Base-by-base conservation (phyloP, 2,113 vertebrate genomes). In the Calyptommatus sinebrachiatus region DNA sequence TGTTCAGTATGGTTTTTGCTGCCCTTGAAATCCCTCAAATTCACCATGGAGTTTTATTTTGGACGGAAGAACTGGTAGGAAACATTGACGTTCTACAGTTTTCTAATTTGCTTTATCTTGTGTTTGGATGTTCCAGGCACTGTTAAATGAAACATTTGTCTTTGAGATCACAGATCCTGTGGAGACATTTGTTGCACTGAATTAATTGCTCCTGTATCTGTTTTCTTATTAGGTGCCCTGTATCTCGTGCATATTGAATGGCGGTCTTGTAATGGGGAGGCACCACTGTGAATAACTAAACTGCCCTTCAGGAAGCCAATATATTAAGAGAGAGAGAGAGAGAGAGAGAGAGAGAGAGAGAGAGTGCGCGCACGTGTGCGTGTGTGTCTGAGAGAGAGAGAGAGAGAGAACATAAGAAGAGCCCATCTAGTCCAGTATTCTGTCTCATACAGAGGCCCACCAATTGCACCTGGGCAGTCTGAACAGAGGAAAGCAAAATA, bases 161-260 rank as follows among this genome's bases (percentile, higher is more conserved):
- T 28, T 24, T 74, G 63, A 71, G 48, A 29, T 81, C 71, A 28
- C 79, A 80, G 73, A 73, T 67, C 50, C 66, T 41, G 62, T 31
- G 18, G n/a, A 74, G 60, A 31, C 65, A 75, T 81, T 73, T 46
- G 31, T 11, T 24, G 14, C 21, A 61, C 21, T 69, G 74, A 81
- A 81, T 75, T 61, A 81, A 81, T 75, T 70, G 73, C 73, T 81
- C 46, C 67, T 46, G 28, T 75, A 22, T 81, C 65, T 75, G 18
- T 70, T 76, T 81, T 46, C 79, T 76, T 70, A 69, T 69, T 70
- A 74, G 29, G 70, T 61, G 62, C n/a, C 14, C 50, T n/a, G 35
- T 69, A 29, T 35, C 35, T 75, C 4, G 53, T 20, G 28, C 53
- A 66, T 75, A 65, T 57, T 61, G 26, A 61, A 75, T 78, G 48